These are phyloP conservation scores for Bombus turneri DNA, from an alignment of 1,140 invertebrate genomes.

Conservation along the genomic window DNA sequence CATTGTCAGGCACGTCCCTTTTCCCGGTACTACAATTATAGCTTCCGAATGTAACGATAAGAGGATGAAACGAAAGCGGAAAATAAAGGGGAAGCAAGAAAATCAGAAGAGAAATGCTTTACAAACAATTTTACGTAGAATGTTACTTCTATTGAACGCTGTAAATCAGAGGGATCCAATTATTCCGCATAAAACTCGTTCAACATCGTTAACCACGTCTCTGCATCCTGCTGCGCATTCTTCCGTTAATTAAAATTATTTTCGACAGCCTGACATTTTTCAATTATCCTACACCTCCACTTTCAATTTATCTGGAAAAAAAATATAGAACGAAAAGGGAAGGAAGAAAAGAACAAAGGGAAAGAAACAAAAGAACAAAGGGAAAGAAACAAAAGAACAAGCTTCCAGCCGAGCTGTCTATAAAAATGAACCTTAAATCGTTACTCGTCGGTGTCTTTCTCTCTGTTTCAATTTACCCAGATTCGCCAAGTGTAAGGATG, in stretches of 20 bases:
- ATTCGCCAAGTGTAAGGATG: not conserved
- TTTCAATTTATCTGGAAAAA: not conserved
- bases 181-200: not conserved
- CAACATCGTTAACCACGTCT: not conserved
- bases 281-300: not conserved
- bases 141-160: not conserved
- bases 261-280: slow-evolving; percentile 1
- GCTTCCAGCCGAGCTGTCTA: not conserved
- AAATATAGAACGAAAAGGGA: not conserved
- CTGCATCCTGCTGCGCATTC: not conserved
- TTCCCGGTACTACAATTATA: no score
- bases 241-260: slow-evolving; percentile 30
- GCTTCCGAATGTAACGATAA: no score
- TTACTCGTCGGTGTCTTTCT: not conserved
- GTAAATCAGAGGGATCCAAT: not conserved
- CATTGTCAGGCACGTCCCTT: no score
- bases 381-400: not conserved
- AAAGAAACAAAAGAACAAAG: not conserved
- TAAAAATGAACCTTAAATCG: not conserved
- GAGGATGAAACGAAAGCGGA: no score
- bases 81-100: no score
- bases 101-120: no score
- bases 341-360: not conserved
- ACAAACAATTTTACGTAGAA: no score
- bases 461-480: not conserved